Evolutionary conservation across 2,888 invertebrate genomes (phyloP).

Genomic region (Pteria penguin): DNA sequence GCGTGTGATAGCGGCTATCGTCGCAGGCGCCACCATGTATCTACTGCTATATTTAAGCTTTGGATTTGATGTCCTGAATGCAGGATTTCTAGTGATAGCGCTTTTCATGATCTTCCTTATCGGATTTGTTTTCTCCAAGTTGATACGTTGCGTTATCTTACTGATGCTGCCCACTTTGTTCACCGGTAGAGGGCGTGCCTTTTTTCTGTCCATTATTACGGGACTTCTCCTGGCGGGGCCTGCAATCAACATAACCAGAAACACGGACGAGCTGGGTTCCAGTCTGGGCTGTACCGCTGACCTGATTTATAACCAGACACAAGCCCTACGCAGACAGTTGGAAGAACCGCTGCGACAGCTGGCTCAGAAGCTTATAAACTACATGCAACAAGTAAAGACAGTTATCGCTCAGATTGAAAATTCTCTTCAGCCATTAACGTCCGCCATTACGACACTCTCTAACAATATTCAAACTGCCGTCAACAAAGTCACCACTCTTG

Average conservation of each 20-base stretch:
- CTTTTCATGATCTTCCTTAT: slow-evolving; percentile 45
- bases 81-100: slow-evolving; percentile 42
- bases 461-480: slow-evolving; percentile 25
- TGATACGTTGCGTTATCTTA: slow-evolving; percentile 50
- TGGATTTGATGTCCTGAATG: slow-evolving; percentile 39
- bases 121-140: slow-evolving; percentile 46
- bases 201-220: slow-evolving; percentile 54
- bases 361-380: slow-evolving; percentile 23
- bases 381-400: neutral
- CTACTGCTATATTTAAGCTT: slow-evolving; percentile 44
- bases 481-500: too few species aligned
- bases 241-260: slow-evolving; percentile 51
- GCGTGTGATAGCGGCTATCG: slow-evolving; percentile 44
- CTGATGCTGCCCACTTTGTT: slow-evolving; percentile 55
- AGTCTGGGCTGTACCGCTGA: slow-evolving; percentile 58
- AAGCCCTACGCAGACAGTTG: slow-evolving; percentile 44
- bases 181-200: slow-evolving; percentile 53
- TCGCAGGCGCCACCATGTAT: slow-evolving; percentile 46
- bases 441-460: slow-evolving; percentile 12
- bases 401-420: slow-evolving; percentile 22
- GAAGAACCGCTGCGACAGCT: slow-evolving; percentile 43
- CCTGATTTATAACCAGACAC: slow-evolving; percentile 52
- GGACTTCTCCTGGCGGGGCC: slow-evolving; percentile 51
- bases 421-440: slow-evolving; percentile 16
- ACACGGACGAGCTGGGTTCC: slow-evolving; percentile 51